Conservation (phyloP, 1,140 invertebrate genomes). For the Achroia grisella region DNA sequence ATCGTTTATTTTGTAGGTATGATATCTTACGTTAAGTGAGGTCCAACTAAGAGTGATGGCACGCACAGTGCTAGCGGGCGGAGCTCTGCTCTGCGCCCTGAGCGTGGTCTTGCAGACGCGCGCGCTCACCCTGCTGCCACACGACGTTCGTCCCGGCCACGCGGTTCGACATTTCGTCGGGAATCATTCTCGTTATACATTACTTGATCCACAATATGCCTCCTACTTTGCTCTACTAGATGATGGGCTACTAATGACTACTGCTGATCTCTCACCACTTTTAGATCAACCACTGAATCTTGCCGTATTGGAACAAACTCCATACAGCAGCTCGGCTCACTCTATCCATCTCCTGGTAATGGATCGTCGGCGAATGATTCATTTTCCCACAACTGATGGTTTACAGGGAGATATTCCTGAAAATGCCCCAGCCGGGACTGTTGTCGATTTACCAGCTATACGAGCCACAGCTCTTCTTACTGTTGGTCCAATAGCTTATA, state of each 20-base stretch:
- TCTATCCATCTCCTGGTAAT: constrained; percentile 87
- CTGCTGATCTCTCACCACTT: constrained; percentile 85
- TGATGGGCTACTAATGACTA: constrained; percentile 92
- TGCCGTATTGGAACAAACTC: constrained; percentile 85
- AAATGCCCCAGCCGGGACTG: constrained; percentile 81
- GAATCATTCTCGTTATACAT: constrained; percentile 76
- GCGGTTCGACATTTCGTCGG: constrained; percentile 83
- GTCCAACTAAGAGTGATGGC: constrained; percentile 31
- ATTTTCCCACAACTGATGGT: constrained; percentile 79
- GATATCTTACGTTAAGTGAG: constrained; percentile 52
- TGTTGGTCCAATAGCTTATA: constrained; percentile 81
- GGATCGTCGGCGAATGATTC: constrained; percentile 85
- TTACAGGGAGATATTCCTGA: constrained; percentile 82
- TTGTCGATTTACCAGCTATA: constrained; percentile 80
- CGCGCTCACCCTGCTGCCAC: constrained; percentile 79
- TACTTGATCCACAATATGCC: constrained; percentile 85
- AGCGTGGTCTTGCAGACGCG: constrained; percentile 42
- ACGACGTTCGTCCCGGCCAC: constrained; percentile 90
- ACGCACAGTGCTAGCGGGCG: constrained; percentile 47
- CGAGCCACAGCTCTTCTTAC: constrained; percentile 74
- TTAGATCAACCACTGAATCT: constrained; percentile 86
- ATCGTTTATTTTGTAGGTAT: constrained; percentile 34
- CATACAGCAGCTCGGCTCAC: constrained; percentile 85
- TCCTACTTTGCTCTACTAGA: constrained; percentile 91
- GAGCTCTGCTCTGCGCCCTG: constrained; percentile 51